Evolutionary conservation across 2,888 invertebrate genomes (phyloP), one percentile per base, ranked within the genome.

Genomic region (Noctua janthe): DNA sequence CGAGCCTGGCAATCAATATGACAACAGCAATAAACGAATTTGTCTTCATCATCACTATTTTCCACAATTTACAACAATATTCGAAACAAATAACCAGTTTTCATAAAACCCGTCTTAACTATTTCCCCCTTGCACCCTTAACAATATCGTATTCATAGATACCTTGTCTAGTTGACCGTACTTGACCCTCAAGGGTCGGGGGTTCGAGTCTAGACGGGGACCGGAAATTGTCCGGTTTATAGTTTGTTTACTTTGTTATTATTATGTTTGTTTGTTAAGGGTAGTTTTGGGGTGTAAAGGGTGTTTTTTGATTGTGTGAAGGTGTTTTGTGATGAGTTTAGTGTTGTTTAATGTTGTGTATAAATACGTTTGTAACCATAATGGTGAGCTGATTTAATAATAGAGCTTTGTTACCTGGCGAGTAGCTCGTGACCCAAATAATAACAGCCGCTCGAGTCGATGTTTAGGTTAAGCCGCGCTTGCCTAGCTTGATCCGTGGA

Each of bases 171-270:
- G 80, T 81, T 84, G 86, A 86, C 89, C 90, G 83, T 76, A 81
- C 90, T 90, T 88, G 87, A 90, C 88, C 89, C 54, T 62, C 47
- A 72, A 78, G 79, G 84, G 88, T 80, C 81, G 84, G 59, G 80
- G 83, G 72, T 83, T 43, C 74, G 54, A 29, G 87, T 89, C 90
- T 88, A 90, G 90, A 88, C 90, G 69, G 62, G 39, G 39, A 47
- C 73, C 89, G 86, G 89, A 88, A 82, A 78, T 80, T 71, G 69
- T 76, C 70, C 73, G 76, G 82, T 84, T 88, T 82, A 82, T 89
- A 87, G 89, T 84, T 79, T 62, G 49, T 75, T 70, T 66, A 85
- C 76, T 75, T 85, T 83, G 83, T 86, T 83, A 75, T 78, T 75
- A 64, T 83, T 76, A 67, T 51, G 64, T 78, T 59, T 39, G 64